These are phyloP conservation scores for Agrotis exclamationis DNA, from an alignment of 2,888 invertebrate genomes.

Conservation along the genomic window DNA sequence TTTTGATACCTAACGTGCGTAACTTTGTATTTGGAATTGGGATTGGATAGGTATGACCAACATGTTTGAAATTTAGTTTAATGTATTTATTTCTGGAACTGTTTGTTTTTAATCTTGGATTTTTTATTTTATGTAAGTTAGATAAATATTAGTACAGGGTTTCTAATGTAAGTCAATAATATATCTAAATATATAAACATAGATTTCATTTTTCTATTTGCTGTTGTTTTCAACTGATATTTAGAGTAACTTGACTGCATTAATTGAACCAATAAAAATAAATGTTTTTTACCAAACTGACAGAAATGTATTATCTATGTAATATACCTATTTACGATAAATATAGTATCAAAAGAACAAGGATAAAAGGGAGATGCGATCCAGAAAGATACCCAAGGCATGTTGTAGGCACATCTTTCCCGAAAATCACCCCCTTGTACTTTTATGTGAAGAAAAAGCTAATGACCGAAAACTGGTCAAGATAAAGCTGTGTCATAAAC, in stretches of 20 bases:
- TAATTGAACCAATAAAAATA: too few species aligned
- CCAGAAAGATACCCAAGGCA: background rate
- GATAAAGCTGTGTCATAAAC: background rate
- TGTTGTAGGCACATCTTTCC: background rate
- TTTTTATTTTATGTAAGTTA: background rate
- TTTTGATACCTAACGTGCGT: conserved; percentile 22
- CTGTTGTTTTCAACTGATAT: too few species aligned
- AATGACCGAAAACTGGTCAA: conserved; percentile 35
- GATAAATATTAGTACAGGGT: too few species aligned
- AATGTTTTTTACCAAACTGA: too few species aligned
- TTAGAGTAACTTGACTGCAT: too few species aligned
- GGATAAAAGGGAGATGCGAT: too few species aligned
- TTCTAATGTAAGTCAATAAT: too few species aligned
- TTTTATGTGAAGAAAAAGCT: conserved; percentile 6
- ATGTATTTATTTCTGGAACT: background rate
- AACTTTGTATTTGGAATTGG: conserved; percentile 1
- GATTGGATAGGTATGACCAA: background rate
- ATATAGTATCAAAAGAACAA: background rate
- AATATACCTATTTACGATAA: background rate
- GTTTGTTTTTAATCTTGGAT: background rate
- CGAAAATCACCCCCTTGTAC: background rate
- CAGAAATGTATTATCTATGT: background rate
- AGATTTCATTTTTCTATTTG: too few species aligned
- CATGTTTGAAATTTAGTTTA: background rate
- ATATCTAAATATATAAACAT: too few species aligned